phyloP scores from a whole-genome alignment of 2,113 vertebrate genomes.

The Oostethus manadensis region DNA sequence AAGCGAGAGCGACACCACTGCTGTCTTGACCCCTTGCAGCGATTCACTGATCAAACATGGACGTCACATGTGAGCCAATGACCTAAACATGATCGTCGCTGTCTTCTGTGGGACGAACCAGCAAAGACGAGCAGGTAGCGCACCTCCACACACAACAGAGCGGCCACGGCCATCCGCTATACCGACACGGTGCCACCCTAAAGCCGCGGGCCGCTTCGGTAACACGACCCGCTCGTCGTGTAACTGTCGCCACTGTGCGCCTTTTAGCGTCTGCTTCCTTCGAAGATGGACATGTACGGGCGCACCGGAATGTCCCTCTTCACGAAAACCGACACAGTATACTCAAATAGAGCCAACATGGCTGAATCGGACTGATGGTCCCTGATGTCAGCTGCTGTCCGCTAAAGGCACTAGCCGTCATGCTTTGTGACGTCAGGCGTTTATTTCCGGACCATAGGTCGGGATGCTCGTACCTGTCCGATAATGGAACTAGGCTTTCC shows the following conservation, averaged over 20 bases:
- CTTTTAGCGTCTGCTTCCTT: conserved; percentile 11
- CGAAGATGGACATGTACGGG: too few relatives aligned
- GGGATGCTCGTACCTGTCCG: neutral
- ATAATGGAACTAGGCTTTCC: too few relatives aligned
- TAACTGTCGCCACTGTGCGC: conserved; percentile 5
- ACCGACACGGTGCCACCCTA: neutral
- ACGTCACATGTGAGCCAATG: conserved; percentile 48
- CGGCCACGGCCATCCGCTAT: neutral
- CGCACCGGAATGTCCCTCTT: too few relatives aligned
- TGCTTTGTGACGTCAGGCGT: neutral
- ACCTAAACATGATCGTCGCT: conserved; percentile 55
- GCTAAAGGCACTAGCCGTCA: conserved; percentile 25
- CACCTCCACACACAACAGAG: neutral
- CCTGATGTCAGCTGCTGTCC: conserved; percentile 19
- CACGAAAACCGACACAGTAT: too few relatives aligned
- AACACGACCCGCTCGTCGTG: neutral
- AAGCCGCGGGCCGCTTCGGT: neutral
- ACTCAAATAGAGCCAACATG: neutral
- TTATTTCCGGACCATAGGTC: neutral
- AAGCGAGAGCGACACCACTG: neutral
- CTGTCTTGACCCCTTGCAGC: conserved; percentile 4
- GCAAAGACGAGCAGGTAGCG: conserved; percentile 54
- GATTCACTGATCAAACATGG: conserved; percentile 52
- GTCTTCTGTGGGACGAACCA: conserved; percentile 42
- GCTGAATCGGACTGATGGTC: neutral